These are phyloP conservation scores for Podiceps cristatus DNA, from an alignment of 2,113 vertebrate species.

Conservation along the genomic window DNA sequence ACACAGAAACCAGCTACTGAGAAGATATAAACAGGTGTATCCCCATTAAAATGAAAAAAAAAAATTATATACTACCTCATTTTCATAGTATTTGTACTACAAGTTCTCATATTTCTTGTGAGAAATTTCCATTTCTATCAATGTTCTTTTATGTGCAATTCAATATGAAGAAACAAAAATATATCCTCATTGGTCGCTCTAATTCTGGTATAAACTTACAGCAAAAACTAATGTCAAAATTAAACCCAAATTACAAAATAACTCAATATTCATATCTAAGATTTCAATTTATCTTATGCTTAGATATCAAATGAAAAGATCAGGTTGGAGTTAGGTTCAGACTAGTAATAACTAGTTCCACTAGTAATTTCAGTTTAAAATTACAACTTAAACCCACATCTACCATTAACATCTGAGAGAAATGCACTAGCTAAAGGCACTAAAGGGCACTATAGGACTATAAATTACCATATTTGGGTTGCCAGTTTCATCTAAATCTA, in stretches of 20 bases:
- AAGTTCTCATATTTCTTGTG: neutral
- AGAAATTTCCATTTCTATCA: neutral
- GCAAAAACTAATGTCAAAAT: neutral
- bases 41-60: neutral
- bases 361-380: neutral
- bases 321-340: neutral
- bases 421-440: neutral
- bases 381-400: neutral
- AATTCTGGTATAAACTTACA: neutral
- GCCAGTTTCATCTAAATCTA: neutral
- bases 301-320: neutral
- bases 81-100: neutral
- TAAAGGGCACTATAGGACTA: neutral
- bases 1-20: neutral
- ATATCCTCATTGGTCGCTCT: neutral
- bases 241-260: neutral
- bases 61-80: neutral
- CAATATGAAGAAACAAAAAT: neutral
- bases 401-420: neutral
- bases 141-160: neutral
- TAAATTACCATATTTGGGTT: neutral
- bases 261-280: neutral
- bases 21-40: neutral
- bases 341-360: neutral
- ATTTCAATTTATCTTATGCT: neutral